These are phyloP conservation scores for Antheraea pernyi DNA, from an alignment of 1,140 invertebrate species.

Conservation along the genomic window DNA sequence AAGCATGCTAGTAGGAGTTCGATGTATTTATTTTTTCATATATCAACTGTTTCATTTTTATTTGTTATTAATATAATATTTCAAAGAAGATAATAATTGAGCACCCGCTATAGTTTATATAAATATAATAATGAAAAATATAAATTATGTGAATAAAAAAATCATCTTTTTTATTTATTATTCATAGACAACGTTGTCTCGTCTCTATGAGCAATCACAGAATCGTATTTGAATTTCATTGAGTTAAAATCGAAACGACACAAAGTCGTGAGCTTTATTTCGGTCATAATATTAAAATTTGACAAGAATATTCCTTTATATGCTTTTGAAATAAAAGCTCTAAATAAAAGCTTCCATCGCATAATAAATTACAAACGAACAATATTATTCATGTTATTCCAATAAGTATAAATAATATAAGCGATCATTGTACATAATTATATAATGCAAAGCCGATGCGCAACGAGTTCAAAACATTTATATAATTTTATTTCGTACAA, in stretches of 20 bases:
- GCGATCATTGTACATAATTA: too few relatives aligned
- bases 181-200: not conserved
- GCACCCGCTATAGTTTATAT: slow-evolving; percentile 21
- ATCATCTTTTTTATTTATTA: not conserved
- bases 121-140: not conserved
- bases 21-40: too few relatives aligned
- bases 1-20: too few relatives aligned
- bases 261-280: too few relatives aligned
- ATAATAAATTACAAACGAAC: not conserved
- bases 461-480: not conserved
- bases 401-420: not conserved
- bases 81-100: slow-evolving; percentile 31
- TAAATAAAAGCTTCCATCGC: not conserved
- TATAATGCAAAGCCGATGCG: not conserved
- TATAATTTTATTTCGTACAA: not conserved
- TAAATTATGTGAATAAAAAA: slow-evolving; percentile 4
- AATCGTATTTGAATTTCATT: too few relatives aligned
- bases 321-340: not conserved
- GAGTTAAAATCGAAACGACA: too few relatives aligned
- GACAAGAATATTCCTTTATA: not conserved
- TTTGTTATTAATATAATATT: slow-evolving; percentile 10
- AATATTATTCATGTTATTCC: not conserved
- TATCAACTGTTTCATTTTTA: slow-evolving; percentile 21
- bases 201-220: not conserved
- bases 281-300: too few relatives aligned